phyloP scores from a whole-genome alignment of 2,797 vertebrate species.

The Arnoldichthys spilopterus region DNA sequence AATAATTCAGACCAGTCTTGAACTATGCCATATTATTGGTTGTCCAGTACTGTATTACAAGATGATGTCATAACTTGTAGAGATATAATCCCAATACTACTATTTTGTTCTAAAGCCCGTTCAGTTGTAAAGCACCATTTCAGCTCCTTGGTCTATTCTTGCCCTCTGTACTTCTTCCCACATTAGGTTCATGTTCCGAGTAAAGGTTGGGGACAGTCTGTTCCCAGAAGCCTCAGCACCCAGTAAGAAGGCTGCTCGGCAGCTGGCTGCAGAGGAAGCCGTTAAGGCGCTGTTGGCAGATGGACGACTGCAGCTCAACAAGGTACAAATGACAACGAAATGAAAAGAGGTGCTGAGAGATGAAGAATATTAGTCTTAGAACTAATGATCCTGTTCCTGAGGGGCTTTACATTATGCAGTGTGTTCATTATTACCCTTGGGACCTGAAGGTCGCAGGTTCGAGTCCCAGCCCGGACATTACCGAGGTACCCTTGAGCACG shows the following conservation, averaged over 20 bases:
- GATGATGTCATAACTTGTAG: neutral
- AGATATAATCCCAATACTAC: neutral
- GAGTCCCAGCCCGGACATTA: too few relatives aligned
- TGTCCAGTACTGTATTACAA: too few relatives aligned
- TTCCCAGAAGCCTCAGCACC: constrained; percentile 89
- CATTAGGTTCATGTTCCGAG: constrained; percentile 91
- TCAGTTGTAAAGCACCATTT: too few relatives aligned
- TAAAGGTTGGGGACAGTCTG: constrained; percentile 87
- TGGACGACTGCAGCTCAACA: constrained; percentile 77
- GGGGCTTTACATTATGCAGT: too few relatives aligned
- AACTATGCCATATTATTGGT: too few relatives aligned
- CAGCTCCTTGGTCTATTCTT: neutral
- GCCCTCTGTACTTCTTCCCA: constrained; percentile 25
- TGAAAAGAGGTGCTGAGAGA: neutral
- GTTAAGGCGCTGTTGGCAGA: constrained; percentile 89
- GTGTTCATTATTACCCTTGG: too few relatives aligned
- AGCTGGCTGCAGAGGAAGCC: constrained; percentile 93
- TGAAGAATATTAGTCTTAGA: too few relatives aligned
- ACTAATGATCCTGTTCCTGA: too few relatives aligned
- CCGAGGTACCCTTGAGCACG: too few relatives aligned
- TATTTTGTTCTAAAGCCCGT: neutral
- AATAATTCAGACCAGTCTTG: too few relatives aligned
- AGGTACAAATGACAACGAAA: constrained; percentile 70
- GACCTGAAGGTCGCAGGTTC: too few relatives aligned
- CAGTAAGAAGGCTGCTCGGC: constrained; percentile 94